Percentiles rank a stretch among this genome's conserved stretches.
Conservation (phyloP, 2,797 vertebrate species). For the Molossus molossus region DNA sequence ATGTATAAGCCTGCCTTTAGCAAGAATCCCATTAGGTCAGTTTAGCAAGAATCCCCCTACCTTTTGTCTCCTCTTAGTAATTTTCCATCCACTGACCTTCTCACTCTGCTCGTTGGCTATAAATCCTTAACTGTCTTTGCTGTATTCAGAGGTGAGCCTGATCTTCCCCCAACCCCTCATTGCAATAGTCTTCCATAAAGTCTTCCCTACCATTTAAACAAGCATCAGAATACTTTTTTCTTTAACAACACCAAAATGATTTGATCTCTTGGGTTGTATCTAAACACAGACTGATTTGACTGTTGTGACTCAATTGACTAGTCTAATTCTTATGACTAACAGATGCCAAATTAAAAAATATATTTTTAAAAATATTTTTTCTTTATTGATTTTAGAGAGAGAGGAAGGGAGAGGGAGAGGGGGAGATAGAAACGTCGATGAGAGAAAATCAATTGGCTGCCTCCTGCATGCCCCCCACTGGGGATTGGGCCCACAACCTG, state of each 20-base stretch:
- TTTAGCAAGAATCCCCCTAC: too few species aligned
- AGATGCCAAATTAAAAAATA: slow-evolving; percentile 21
- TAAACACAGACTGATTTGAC: slow-evolving; percentile 6
- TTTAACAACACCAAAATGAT: slow-evolving; percentile 38
- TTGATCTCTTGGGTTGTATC: slow-evolving; percentile 3
- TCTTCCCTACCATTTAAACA: slow-evolving; percentile 27
- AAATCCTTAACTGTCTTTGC: too few species aligned
- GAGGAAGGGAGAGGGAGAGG: too few species aligned
- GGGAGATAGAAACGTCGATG: too few species aligned
- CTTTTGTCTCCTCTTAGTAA: too few species aligned
- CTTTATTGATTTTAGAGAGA: too few species aligned
- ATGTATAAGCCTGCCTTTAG: neutral
- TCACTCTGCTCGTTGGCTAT: too few species aligned
- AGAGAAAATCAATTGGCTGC: too few species aligned
- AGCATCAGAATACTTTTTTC: slow-evolving; percentile 36
- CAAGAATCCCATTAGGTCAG: too few species aligned
- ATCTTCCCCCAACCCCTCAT: neutral
- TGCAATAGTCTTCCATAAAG: neutral
- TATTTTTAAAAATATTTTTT: neutral
- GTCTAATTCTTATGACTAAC: slow-evolving; percentile 3
- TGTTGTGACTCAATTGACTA: neutral
- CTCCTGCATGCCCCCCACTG: too few species aligned
- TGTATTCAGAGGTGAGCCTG: neutral
- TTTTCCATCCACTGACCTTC: too few species aligned
- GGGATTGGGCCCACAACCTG: too few species aligned